phyloP scores from a whole-genome alignment of 2,888 invertebrate genomes.

The Ochropleura plecta region DNA sequence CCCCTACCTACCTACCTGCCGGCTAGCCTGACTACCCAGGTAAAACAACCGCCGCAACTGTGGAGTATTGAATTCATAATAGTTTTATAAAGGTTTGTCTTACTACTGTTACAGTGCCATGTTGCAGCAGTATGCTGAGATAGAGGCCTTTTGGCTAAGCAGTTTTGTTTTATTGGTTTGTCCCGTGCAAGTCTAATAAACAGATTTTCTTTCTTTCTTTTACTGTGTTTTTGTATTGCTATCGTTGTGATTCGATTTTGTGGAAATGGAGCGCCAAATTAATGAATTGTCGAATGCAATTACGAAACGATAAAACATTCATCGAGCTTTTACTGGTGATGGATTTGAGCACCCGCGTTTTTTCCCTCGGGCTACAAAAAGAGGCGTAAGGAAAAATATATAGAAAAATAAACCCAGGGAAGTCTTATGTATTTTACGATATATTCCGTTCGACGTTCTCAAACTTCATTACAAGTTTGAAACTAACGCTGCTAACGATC shows the following conservation, averaged over 20 bases:
- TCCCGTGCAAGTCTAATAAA: too few species aligned
- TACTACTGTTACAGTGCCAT: not conserved
- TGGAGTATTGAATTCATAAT: not conserved
- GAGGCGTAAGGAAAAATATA: not conserved
- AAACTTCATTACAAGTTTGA: constrained; percentile 54
- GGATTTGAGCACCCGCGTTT: constrained; percentile 19
- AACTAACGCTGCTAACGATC: constrained; percentile 50
- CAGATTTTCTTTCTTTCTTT: too few species aligned
- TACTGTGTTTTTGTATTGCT: not conserved
- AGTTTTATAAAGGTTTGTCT: not conserved
- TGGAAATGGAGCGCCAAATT: not conserved
- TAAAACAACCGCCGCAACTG: too few species aligned
- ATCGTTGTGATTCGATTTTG: constrained; percentile 25
- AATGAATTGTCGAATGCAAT: constrained; percentile 27
- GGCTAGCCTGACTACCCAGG: too few species aligned
- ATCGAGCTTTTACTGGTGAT: constrained; percentile 9
- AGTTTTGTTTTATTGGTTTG: too few species aligned
- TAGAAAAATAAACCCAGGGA: constrained; percentile 14
- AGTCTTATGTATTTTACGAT: constrained; percentile 22
- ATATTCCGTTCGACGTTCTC: constrained; percentile 22
- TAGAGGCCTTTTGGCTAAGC: too few species aligned
- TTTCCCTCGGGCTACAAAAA: constrained; percentile 10
- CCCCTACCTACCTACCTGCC: too few species aligned
- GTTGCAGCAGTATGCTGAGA: too few species aligned
- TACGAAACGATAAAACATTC: constrained; percentile 23